phyloP scores from a whole-genome alignment of 2,797 vertebrate genomes.

The Tragelaphus eurycerus region DNA sequence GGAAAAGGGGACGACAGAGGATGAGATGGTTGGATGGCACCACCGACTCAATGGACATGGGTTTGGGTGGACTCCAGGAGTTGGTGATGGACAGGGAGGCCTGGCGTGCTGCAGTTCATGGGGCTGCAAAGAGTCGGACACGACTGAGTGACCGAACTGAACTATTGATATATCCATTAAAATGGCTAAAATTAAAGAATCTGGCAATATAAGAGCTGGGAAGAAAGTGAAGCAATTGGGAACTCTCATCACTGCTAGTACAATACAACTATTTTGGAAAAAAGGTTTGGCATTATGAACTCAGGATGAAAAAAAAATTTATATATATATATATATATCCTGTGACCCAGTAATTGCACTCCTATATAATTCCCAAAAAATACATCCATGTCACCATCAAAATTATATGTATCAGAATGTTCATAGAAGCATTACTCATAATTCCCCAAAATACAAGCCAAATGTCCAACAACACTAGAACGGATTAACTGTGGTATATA shows the following conservation, averaged over 20 bases:
- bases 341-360: background rate
- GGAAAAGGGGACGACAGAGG: no score
- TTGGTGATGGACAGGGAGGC: no score
- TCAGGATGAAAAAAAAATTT: background rate
- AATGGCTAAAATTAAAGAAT: background rate
- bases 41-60: no score
- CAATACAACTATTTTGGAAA: background rate
- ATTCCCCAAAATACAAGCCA: background rate
- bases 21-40: no score
- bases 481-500: background rate
- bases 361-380: background rate
- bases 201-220: background rate
- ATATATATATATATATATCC: background rate
- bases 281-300: background rate
- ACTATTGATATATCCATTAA: background rate
- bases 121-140: no score
- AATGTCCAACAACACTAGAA: background rate
- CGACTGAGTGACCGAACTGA: no score
- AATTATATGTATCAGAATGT: background rate
- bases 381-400: background rate
- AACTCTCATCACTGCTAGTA: background rate
- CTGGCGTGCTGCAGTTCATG: no score
- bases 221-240: background rate
- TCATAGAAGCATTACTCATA: background rate
- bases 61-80: rapidly evolving